Conservation (phyloP, 2,888 invertebrate species). For the Papilio protenor region DNA sequence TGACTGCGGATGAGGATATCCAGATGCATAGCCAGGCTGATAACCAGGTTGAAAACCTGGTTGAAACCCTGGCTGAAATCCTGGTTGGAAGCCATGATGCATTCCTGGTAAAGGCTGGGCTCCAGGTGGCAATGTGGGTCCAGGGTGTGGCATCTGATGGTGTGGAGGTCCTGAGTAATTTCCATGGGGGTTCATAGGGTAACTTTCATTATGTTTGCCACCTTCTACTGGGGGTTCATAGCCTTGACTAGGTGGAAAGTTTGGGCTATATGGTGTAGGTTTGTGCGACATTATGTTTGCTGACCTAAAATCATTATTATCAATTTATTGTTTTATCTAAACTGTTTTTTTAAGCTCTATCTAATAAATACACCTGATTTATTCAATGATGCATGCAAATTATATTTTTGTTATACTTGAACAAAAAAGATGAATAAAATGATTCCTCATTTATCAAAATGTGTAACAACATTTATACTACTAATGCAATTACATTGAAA, state of each 20-base stretch:
- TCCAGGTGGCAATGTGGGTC: conserved; percentile 64
- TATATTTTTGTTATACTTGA: background rate
- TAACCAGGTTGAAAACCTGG: conserved; percentile 66
- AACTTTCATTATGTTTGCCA: conserved; percentile 61
- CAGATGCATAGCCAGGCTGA: conserved; percentile 62
- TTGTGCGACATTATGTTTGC: conserved; percentile 74
- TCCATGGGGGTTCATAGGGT: conserved; percentile 64
- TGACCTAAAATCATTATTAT: conserved; percentile 19
- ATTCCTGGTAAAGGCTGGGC: conserved; percentile 72
- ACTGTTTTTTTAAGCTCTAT: background rate
- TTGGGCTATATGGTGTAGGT: conserved; percentile 74
- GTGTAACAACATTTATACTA: too few relatives aligned
- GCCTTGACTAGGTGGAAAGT: conserved; percentile 75
- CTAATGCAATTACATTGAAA: background rate
- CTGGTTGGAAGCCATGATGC: conserved; percentile 73
- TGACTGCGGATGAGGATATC: conserved; percentile 54
- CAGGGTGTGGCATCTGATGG: conserved; percentile 56
- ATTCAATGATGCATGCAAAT: background rate
- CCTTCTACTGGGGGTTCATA: conserved; percentile 72
- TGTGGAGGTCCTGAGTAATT: conserved; percentile 66
- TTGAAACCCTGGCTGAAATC: conserved; percentile 68
- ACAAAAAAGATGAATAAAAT: background rate
- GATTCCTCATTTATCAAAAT: background rate
- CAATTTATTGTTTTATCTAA: background rate
- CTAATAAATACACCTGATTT: background rate